Base-by-base conservation (phyloP, 2,888 invertebrate species). In the Lathronympha strigana region DNA sequence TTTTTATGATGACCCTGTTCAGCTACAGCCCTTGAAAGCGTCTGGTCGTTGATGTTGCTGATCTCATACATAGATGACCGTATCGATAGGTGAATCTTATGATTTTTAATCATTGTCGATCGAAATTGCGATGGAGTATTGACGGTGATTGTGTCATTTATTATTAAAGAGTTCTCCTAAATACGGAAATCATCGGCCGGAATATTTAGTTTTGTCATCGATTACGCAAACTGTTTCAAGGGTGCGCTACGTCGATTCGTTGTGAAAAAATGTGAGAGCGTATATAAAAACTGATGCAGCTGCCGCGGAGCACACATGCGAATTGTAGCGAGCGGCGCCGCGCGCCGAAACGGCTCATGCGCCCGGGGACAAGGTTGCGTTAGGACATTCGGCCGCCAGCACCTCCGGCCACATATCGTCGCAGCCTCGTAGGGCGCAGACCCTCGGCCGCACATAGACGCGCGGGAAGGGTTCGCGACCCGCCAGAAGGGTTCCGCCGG, bases 181-280 rank as follows among this genome's bases (percentile, higher is more conserved):
- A 91, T 89, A 88, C 91, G 92, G 92, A 92, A 92, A 92, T 92
- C 90, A 88, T 86, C 90, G 86, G 89, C 90, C 86, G 92, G 90
- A 92, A 92, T 92, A 90, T 92, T 92, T 92, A 92, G 92, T 92
- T 92, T 92, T 91, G 91, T 92, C 92, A 91, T 92, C 90, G 90
- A 92, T 92, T 92, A 90, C 92, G 92, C 92, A 92, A 92, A 92
- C 92, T 91, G 91, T 92, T 92, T 92, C 92, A 92, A 92, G 92
- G 92, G 92, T 92, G 90, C 89, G 87, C 80, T 82, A 83, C 76
- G 81, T 76, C 80, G 80, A 79, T 80, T 82, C 78, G 88, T 90
- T 90, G 90, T 90, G 89, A 92, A 92, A 92, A 92, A 92, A 90
- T 88, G 85, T 83, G 84, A 89, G 91, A 87, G 86, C 84, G 83